Base-by-base conservation (phyloP, 2,888 invertebrate species). In the Tiliacea citrago region DNA sequence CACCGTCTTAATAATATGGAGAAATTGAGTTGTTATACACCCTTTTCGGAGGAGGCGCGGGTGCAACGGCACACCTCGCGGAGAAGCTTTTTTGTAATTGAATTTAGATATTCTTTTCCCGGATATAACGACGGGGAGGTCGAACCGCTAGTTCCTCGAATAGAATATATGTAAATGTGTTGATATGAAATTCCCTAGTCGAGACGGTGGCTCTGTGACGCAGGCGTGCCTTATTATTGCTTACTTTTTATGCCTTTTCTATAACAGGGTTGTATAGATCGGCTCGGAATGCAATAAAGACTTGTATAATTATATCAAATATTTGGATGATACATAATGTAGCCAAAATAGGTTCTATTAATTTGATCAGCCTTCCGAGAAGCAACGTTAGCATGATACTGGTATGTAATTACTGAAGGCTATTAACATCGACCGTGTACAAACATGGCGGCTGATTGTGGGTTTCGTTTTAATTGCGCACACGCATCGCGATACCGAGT, bases 381-480 rank as follows among this genome's bases (percentile, higher is more conserved):
- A 96, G 92, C 91, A 92, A 91, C 94, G 93, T 94, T 95, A 92
- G 92, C 94, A 95, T 95, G 95, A 94, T 94, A 92, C 94, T 94
- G 94, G 93, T 95, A 94, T 96, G 96, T 96, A 96, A 96, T 96
- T 96, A 96, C 96, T 93, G 92, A 91, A 92, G 91, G 95, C 95
- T 95, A 96, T 96, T 96, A 96, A 96, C 96, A 95, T 95, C 95
- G 94, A 88, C 96, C 95, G 95, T 95, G 95, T 96, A 96, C 96
- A 96, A 96, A 96, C 96, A 96, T 96, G 96, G 96, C 95, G 94
- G 95, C 93, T 96, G 96, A 96, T 96, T 96, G 96, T 94, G 87
- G 96, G 96, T 95, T 96, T 94, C 95, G 93, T 95, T 96, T 96
- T 96, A 96, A 96, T 96, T 96, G 96, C 96, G 95, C 95, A 94